phyloP scores from a whole-genome alignment of 1,140 invertebrate genomes.

The Heliothis subflexa region DNA sequence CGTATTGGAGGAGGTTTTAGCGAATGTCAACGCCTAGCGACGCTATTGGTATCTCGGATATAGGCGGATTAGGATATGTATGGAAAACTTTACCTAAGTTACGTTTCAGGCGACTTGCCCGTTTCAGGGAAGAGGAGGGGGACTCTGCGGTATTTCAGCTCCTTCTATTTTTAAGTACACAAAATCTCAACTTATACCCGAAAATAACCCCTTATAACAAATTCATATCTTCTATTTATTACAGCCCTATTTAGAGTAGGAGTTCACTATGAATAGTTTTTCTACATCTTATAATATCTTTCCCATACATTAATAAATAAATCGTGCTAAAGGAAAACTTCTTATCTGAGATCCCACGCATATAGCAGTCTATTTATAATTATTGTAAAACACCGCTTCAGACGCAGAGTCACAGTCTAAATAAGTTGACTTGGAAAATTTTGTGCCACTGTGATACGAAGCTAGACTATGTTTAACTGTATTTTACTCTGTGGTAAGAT shows the following conservation, averaged over 20 bases:
- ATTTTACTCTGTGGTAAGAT: background rate
- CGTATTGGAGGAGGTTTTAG: constrained; percentile 78
- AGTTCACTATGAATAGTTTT: background rate
- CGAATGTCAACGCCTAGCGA: constrained; percentile 71
- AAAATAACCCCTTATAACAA: too few species aligned
- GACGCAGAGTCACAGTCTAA: constrained; percentile 3
- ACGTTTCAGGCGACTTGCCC: background rate
- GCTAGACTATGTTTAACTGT: background rate
- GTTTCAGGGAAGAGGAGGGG: background rate
- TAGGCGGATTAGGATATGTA: constrained; percentile 79
- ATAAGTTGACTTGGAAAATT: background rate
- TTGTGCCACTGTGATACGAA: background rate
- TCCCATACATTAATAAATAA: background rate
- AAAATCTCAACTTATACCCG: too few species aligned
- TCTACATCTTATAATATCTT: background rate
- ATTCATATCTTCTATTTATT: background rate
- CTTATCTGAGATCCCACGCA: background rate
- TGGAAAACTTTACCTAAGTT: constrained; percentile 40
- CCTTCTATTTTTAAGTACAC: background rate
- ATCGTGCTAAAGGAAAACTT: background rate
- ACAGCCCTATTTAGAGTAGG: too few species aligned
- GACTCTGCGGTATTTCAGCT: constrained; percentile 27
- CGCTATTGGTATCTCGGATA: constrained; percentile 80
- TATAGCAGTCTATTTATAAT: constrained; percentile 19
- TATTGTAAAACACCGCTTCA: background rate